A percentile compares a stretch with the other conserved stretches of the same genome.
phyloP scores from a whole-genome alignment of 1,140 invertebrate species.

The Papilio helenus region DNA sequence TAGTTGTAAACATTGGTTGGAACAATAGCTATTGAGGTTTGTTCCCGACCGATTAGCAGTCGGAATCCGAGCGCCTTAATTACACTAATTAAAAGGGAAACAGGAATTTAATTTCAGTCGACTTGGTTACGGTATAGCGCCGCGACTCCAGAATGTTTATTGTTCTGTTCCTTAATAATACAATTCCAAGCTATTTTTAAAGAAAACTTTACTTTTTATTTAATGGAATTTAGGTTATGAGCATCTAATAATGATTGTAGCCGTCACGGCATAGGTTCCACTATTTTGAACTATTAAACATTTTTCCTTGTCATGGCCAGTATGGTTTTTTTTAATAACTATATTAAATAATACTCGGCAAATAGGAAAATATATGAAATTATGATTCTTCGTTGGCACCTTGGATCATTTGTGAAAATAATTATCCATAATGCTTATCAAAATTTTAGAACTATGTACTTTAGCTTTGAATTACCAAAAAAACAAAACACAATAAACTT shows the following conservation, averaged over 20 bases:
- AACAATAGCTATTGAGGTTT: slow-evolving; percentile 27
- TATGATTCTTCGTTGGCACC: no score
- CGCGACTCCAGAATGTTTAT: slow-evolving; percentile 15
- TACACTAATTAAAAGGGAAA: slow-evolving; percentile 25
- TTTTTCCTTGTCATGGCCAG: no score
- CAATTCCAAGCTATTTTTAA: not conserved
- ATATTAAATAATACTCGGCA: no score
- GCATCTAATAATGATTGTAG: not conserved
- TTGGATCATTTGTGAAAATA: no score
- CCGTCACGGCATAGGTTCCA: not conserved
- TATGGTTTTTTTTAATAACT: no score
- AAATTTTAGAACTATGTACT: no score
- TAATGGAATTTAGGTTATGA: not conserved
- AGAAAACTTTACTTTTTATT: not conserved
- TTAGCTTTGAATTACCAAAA: not conserved
- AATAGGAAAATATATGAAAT: no score
- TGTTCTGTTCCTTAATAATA: slow-evolving; percentile 20
- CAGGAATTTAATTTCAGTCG: slow-evolving; percentile 12
- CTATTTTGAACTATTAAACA: no score
- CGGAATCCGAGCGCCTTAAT: slow-evolving; percentile 18
- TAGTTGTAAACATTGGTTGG: slow-evolving; percentile 12
- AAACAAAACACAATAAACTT: not conserved
- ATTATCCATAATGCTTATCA: no score
- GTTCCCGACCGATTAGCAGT: slow-evolving; percentile 21
- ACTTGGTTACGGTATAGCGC: slow-evolving; percentile 1